Percentiles rank a stretch among this genome's conserved stretches.
Conservation (phyloP, 1,140 invertebrate genomes). For the Saccostrea cuccullata region DNA sequence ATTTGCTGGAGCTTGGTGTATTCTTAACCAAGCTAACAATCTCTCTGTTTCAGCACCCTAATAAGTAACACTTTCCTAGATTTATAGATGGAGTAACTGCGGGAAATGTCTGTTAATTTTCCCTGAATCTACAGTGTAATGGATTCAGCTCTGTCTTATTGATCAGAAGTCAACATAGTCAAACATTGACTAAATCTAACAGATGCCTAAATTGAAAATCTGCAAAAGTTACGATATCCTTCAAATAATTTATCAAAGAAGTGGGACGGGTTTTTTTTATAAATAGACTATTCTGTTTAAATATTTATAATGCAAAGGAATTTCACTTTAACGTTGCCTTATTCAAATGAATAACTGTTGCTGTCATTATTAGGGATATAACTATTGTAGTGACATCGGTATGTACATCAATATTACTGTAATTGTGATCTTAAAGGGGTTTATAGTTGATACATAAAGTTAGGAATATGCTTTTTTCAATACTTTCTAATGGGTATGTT, state of each 20-base stretch:
- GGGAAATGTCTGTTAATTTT: not conserved
- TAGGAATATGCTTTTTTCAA: no score
- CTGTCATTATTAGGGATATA: no score
- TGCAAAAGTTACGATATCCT: not conserved
- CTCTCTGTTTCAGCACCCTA: not conserved
- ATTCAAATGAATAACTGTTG: no score
- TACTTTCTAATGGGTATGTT: no score
- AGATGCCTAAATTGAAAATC: not conserved
- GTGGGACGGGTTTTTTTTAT: not conserved
- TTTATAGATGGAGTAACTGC: not conserved
- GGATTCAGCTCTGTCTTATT: not conserved
- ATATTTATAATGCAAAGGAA: no score
- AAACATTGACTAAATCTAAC: not conserved
- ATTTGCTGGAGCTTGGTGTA: not conserved
- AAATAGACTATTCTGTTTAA: no score
- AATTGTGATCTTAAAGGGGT: no score
- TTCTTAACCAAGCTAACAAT: not conserved
- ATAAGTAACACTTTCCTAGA: slow-evolving; percentile 21
- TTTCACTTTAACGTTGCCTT: no score
- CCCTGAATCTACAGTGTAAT: not conserved
- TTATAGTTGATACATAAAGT: no score
- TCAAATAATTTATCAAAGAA: not conserved
- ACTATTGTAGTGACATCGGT: no score
- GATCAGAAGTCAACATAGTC: no score
- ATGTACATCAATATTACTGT: no score